phyloP scores from a whole-genome alignment of 2,888 invertebrate species.

The Ormyrus thymus region DNA sequence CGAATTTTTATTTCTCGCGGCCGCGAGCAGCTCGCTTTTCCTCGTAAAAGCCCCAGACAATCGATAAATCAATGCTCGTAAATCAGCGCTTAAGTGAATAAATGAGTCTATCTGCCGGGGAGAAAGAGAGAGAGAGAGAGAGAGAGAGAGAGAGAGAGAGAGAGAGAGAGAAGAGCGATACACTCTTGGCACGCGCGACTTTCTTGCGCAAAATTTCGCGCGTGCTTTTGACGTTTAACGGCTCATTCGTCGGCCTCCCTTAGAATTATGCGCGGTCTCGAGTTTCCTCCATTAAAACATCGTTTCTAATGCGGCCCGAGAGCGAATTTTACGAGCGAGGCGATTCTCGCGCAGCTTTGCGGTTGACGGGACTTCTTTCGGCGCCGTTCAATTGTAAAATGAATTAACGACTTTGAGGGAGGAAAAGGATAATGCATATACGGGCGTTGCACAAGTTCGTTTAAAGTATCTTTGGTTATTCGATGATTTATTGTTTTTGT shows the following conservation, averaged over 20 bases:
- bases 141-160: no score
- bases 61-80: conserved; percentile 14
- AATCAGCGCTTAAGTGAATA: conserved; percentile 21
- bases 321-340: conserved; percentile 13
- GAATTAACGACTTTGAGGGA: neutral
- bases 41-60: neutral
- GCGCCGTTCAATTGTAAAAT: neutral
- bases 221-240: conserved; percentile 1
- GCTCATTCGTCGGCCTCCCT: neutral
- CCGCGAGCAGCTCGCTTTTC: no score
- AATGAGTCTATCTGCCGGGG: neutral
- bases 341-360: neutral
- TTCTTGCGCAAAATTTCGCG: no score
- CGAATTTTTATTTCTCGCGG: no score
- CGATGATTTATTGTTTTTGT: conserved; percentile 8
- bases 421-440: neutral
- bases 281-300: conserved; percentile 1
- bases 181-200: no score
- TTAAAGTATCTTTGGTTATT: neutral
- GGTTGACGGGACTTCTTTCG: neutral
- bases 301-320: neutral
- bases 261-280: neutral
- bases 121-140: no score
- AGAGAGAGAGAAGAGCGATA: no score
- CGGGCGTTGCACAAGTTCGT: neutral